These are phyloP conservation scores for Acrossocheilus wenchowensis DNA, from an alignment of 2,797 vertebrate genomes.

Conservation along the genomic window DNA sequence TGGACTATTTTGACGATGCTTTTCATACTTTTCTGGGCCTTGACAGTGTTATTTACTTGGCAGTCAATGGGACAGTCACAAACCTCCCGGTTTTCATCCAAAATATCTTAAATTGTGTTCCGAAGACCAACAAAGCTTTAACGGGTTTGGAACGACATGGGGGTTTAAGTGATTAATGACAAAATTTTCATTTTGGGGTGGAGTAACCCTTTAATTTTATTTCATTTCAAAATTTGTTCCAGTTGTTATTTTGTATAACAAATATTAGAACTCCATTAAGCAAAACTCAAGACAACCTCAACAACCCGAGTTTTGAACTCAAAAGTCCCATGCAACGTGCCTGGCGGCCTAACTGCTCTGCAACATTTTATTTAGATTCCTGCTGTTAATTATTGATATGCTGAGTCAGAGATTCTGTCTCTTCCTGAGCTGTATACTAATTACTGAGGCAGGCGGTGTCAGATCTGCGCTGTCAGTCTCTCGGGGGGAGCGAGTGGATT, in stretches of 20 bases:
- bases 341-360: constrained; percentile 2
- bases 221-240: neutral
- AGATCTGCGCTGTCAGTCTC: constrained; percentile 58
- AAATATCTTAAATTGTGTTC: no score
- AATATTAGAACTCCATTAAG: neutral
- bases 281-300: neutral
- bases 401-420: constrained; percentile 59
- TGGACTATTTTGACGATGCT: no score
- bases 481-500: constrained; percentile 21
- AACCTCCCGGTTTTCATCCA: no score
- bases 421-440: constrained; percentile 48
- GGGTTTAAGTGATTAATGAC: no score
- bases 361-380: constrained; percentile 61
- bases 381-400: constrained; percentile 66
- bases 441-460: constrained; percentile 53
- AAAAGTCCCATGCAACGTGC: neutral
- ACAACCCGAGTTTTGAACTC: neutral
- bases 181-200: no score
- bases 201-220: no score
- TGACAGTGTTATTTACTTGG: no score
- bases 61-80: no score
- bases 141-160: no score
- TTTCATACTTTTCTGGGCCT: no score
- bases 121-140: no score
- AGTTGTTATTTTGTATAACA: neutral